Base-by-base conservation (phyloP, 1,140 invertebrate genomes). In the Brachystomella parvula region DNA sequence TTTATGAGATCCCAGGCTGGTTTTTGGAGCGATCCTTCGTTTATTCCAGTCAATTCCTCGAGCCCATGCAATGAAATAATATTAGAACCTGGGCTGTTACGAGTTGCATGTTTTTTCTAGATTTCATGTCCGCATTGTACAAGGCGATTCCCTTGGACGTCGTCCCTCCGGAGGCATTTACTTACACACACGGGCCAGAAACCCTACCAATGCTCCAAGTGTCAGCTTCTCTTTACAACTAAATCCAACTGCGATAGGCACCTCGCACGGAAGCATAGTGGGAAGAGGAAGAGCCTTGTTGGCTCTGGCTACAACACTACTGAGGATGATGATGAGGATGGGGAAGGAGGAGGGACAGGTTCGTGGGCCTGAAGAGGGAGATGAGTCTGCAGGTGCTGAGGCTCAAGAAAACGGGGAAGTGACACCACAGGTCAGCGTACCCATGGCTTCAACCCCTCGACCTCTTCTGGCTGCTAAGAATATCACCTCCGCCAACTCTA, bases 231-330 rank as follows among this genome's bases (percentile, higher is more conserved):
- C 0, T 98, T 98, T 77, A 97, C 94, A 2, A 98, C 94, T 0
- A 97, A 97, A 75, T 95, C 92, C 1, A 98, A 98, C 77, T 93
- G 95, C 76, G 95, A 97, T 73, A 86, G 94, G 19, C 95, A 98
- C 76, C 77, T 97, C 61, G 78, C 94, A 26, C 81, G 93, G 19
- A 96, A 96, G 76, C 94, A 97, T 75, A 89, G 85, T 57, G 68
- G 65, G 26, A 53, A 63, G 33, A 33, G 24, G 2, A 15, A 60
- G 21, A 6, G 21, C 6, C 15, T 6, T 24, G 12, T 24, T 6
- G 49, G 49, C 49, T 74, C 84, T 86, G 73, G 83, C 84, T 12
- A 83, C 47, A 70, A 71, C 68, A 68, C 71, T 12, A 70, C 73
- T 59, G 71, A 63, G 56, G 66, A 70, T 47, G 68, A 67, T 15